Conservation (phyloP, 1,140 invertebrate species). For the Patella vulgata region DNA sequence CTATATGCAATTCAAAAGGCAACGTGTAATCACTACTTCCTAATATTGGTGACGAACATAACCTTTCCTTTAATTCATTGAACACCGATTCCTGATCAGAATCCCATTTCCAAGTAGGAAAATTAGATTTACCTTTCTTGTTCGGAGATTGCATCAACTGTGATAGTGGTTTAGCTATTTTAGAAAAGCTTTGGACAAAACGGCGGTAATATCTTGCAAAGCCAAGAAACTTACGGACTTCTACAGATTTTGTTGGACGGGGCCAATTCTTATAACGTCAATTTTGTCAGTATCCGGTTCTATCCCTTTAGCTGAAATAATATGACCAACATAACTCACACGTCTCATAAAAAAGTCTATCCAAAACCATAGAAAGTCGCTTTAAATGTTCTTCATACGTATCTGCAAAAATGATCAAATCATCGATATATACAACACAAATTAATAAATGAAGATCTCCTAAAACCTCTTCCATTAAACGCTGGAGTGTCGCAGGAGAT, state of each 20-base stretch:
- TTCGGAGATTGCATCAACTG: slow-evolving; percentile 20
- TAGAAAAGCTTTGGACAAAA: slow-evolving; percentile 48
- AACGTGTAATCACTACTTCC: slow-evolving; percentile 22
- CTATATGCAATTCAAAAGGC: slow-evolving; percentile 42
- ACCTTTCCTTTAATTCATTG: slow-evolving; percentile 23
- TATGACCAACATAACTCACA: slow-evolving; percentile 18
- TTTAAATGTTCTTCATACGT: slow-evolving; percentile 22
- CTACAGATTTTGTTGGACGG: slow-evolving; percentile 42
- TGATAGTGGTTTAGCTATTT: slow-evolving; percentile 16
- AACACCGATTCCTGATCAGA: slow-evolving; percentile 13
- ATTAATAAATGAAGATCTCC: too few relatives aligned
- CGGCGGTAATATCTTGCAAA: slow-evolving; percentile 61
- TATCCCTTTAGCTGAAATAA: slow-evolving; percentile 20
- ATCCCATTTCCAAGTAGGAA: slow-evolving; percentile 5
- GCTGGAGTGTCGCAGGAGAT: slow-evolving; percentile 57
- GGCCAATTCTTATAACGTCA: slow-evolving; percentile 32
- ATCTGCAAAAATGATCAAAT: slow-evolving; percentile 27
- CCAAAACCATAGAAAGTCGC: slow-evolving; percentile 19
- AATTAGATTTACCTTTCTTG: not conserved
- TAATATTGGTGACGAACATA: slow-evolving; percentile 25
- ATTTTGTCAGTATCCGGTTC: slow-evolving; percentile 27
- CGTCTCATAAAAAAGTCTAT: slow-evolving; percentile 32
- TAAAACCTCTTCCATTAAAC: slow-evolving; percentile 38
- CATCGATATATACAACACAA: slow-evolving; percentile 33
- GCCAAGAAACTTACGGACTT: slow-evolving; percentile 66